A percentile compares a stretch with the other conserved stretches of the same genome.
Evolutionary conservation across 2,888 invertebrate genomes (phyloP).

Genomic region (Sinohyriopsis cumingii): DNA sequence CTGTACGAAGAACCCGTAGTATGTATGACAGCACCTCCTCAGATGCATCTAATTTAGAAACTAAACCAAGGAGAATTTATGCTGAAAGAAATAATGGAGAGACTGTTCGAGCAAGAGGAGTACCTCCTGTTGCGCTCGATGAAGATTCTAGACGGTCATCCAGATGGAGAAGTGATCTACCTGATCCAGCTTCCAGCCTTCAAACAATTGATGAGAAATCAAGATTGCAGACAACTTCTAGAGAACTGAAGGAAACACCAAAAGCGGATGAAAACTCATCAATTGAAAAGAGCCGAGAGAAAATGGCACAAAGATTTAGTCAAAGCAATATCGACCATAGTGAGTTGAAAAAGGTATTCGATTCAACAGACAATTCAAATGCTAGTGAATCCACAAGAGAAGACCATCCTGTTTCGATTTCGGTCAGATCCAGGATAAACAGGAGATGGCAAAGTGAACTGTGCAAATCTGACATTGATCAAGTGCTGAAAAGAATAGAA

Average conservation of each 20-base stretch:
- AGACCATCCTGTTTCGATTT: slow-evolving; percentile 43
- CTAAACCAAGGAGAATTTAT: slow-evolving; percentile 18
- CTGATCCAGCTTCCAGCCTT: slow-evolving; percentile 33
- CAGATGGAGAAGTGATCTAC: slow-evolving; percentile 48
- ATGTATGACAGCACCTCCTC: slow-evolving; percentile 32
- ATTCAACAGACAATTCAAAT: slow-evolving; percentile 32
- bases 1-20: slow-evolving; percentile 48
- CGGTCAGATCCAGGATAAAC: slow-evolving; percentile 50
- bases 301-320: slow-evolving; percentile 41
- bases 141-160: slow-evolving; percentile 28
- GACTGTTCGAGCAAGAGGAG: slow-evolving; percentile 6
- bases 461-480: slow-evolving; percentile 59
- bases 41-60: slow-evolving; percentile 1
- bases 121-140: slow-evolving; percentile 17
- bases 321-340: slow-evolving; percentile 44
- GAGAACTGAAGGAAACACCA: slow-evolving; percentile 19
- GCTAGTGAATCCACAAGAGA: slow-evolving; percentile 20
- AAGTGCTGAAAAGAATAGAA: slow-evolving; percentile 63
- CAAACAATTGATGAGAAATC: slow-evolving; percentile 58
- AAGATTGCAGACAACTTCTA: slow-evolving; percentile 37
- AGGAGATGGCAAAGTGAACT: slow-evolving; percentile 51
- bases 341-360: slow-evolving; percentile 40
- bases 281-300: slow-evolving; percentile 27
- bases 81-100: slow-evolving; percentile 32
- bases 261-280: slow-evolving; percentile 10